These are phyloP conservation scores for Dolichotis patagonum DNA, from an alignment of 2,113 vertebrate species.

Conservation along the genomic window DNA sequence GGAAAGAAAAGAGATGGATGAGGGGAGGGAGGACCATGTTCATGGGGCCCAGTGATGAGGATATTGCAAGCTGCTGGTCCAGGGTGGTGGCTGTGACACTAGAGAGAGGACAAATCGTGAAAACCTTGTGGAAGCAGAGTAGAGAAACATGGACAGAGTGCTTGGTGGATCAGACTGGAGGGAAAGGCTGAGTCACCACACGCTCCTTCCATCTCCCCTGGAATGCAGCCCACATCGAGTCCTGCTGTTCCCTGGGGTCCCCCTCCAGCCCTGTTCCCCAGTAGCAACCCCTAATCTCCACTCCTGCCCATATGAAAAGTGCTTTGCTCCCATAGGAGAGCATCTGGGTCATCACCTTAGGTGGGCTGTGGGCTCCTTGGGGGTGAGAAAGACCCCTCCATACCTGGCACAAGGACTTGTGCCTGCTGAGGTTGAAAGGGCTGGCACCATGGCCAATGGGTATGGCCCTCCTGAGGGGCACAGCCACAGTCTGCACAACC, in stretches of 20 bases:
- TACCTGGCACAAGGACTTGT: background rate
- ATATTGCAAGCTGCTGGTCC: background rate
- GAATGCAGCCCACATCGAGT: fast-evolving
- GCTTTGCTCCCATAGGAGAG: background rate
- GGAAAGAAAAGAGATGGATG: background rate
- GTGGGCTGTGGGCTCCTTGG: background rate
- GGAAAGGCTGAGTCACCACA: background rate
- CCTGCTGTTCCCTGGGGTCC: background rate
- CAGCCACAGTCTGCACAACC: background rate
- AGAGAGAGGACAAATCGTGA: background rate
- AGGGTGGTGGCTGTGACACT: background rate
- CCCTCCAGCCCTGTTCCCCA: background rate
- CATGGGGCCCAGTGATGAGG: background rate
- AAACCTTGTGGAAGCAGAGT: background rate
- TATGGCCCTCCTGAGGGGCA: background rate
- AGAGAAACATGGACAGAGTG: background rate
- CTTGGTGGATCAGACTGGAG: background rate
- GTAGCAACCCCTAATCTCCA: background rate
- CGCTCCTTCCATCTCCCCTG: background rate
- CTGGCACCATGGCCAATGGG: background rate
- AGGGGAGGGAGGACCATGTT: background rate
- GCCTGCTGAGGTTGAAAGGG: background rate
- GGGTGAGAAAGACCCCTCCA: fast-evolving
- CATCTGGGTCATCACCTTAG: background rate
- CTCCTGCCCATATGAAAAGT: fast-evolving